Base-by-base conservation (phyloP, 2,888 invertebrate species). In the Aleiodes testaceus region DNA sequence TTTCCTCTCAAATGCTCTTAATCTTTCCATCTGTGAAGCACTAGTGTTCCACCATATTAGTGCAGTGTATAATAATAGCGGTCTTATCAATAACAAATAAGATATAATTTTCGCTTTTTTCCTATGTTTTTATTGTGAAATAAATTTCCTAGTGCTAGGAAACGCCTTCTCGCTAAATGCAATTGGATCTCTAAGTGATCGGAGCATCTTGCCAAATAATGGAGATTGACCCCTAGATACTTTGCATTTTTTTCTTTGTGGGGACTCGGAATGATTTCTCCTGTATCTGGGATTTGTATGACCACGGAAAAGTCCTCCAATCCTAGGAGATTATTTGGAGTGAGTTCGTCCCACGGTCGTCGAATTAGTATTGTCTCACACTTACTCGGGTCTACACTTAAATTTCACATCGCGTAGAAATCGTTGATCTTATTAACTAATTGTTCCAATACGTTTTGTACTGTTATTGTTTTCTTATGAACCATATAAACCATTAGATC, bases 301-400 rank as follows among this genome's bases (percentile, higher is more conserved):
- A 5, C 22, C 3, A 69, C 68, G 18, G 0, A 1, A 7, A 68
- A 66, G 0, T 22, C 16, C 3, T 70, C 20, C 6, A 16, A 3
- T n/a, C 20, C 20, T 52, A 12, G 22, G 55, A 26, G 6, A 3
- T 53, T 18, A 16, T 55, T 4, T 22, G 14, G 50, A 18, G 16
- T 14, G 1, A 66, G 47, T 6, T 26, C 47, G 0, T 36, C 3
- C n/a, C 26, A 7, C 14, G 70, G 26, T 49, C 61, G 68, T 14
- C 72, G 49, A 49, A 75, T 69, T 7, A 75, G 9, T 0, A 77
- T 75, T 0, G 61, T 18, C 44, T 77, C 72, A 14, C 71, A 75
- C 68, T 77, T 77, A 0, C 0, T 11, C 0, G 73, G 70, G 16
- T 74, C 75, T 0, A 75, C 36, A 52, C 69, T 66, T 0, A 73